These are phyloP conservation scores for Thera britannica DNA, from an alignment of 2,888 invertebrate genomes.

Conservation along the genomic window DNA sequence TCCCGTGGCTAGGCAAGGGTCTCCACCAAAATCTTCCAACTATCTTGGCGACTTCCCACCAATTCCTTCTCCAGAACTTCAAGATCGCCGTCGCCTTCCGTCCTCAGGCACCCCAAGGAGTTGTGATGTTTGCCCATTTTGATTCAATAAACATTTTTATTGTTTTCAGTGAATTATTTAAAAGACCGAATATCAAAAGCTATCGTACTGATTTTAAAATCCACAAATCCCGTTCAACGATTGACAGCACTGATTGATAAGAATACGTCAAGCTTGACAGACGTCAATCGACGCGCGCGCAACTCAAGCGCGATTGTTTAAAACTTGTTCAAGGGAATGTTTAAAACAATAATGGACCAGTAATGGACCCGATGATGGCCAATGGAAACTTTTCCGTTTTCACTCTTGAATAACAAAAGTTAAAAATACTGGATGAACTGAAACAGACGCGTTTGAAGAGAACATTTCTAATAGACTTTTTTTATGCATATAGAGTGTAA, in stretches of 20 bases:
- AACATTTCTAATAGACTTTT: neutral
- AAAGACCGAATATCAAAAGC: neutral
- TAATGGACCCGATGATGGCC: conserved; percentile 45
- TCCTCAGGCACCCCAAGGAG: too few relatives aligned
- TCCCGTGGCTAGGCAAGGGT: too few relatives aligned
- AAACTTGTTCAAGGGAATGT: conserved; percentile 28
- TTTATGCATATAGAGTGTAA: too few relatives aligned
- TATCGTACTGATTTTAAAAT: neutral
- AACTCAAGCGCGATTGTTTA: conserved; percentile 39
- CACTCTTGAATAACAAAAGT: conserved; percentile 50
- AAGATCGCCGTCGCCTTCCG: too few relatives aligned
- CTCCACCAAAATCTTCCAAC: too few relatives aligned
- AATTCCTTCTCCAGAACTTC: too few relatives aligned
- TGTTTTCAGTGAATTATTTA: too few relatives aligned
- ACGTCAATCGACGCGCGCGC: conserved; percentile 45
- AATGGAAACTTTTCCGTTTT: conserved; percentile 42
- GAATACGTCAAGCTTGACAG: conserved; percentile 46
- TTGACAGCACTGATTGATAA: conserved; percentile 21
- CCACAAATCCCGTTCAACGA: conserved; percentile 22
- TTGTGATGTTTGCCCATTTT: too few relatives aligned
- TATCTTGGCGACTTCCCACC: too few relatives aligned
- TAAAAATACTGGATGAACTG: conserved; percentile 42
- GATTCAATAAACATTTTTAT: too few relatives aligned
- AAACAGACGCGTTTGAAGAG: conserved; percentile 27
- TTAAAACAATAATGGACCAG: conserved; percentile 46